phyloP scores from a whole-genome alignment of 2,113 vertebrate species.

The Eira barbara region DNA sequence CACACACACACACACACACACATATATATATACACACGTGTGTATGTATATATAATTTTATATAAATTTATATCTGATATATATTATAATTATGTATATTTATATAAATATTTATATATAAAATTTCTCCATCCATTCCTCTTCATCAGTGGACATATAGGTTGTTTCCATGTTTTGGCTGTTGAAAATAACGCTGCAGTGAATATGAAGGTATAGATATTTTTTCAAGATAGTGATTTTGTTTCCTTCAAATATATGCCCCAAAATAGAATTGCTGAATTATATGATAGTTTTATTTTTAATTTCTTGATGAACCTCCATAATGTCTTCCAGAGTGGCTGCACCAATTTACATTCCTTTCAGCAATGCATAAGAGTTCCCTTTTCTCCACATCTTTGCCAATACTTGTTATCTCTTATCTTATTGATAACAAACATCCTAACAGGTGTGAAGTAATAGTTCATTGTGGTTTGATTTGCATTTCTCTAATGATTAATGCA shows the following conservation, averaged over 20 bases:
- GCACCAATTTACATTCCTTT: background rate
- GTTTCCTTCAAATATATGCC: background rate
- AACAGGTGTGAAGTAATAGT: background rate
- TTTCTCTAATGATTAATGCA: background rate
- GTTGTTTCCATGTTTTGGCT: background rate
- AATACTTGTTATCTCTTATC: background rate
- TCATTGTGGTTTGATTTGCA: background rate
- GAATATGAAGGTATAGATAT: background rate
- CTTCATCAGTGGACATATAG: background rate
- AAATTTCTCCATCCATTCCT: background rate
- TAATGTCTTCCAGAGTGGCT: background rate
- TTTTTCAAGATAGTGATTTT: background rate
- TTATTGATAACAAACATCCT: background rate
- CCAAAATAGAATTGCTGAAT: background rate
- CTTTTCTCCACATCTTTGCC: background rate
- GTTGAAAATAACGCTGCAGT: background rate
- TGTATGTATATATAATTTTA: background rate
- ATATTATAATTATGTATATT: background rate
- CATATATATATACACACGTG: too few species aligned
- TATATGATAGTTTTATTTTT: background rate
- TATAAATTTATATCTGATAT: background rate
- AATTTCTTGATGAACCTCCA: background rate
- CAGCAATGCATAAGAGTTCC: background rate
- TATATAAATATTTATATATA: background rate
- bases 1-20: rapidly evolving